These are phyloP conservation scores for Calliphora vicina DNA, from an alignment of 1,140 invertebrate genomes.

Conservation along the genomic window DNA sequence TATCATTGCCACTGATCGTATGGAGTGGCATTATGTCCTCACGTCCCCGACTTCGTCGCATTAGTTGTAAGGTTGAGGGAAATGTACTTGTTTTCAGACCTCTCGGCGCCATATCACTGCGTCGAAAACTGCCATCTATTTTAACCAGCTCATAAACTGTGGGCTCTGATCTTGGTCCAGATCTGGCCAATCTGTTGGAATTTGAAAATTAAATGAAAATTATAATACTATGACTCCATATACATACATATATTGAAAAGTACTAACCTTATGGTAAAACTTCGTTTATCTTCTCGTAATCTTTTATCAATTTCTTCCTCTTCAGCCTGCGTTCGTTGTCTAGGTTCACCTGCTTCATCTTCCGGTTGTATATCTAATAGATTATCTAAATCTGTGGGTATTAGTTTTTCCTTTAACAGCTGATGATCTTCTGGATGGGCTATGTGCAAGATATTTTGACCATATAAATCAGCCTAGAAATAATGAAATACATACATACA, in stretches of 20 bases:
- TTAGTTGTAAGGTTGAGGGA: constrained; percentile 64
- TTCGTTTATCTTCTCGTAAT: constrained; percentile 58
- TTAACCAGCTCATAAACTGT: constrained; percentile 73
- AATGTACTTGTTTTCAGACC: constrained; percentile 55
- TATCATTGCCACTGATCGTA: constrained; percentile 67
- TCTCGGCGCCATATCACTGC: constrained; percentile 65
- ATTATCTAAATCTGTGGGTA: constrained; percentile 65
- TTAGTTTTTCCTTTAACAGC: constrained; percentile 74
- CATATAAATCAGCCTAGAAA: constrained; percentile 83
- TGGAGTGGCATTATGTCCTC: constrained; percentile 64
- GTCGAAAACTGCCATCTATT: constrained; percentile 66
- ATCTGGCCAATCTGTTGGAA: constrained; percentile 68
- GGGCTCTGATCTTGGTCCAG: constrained; percentile 71
- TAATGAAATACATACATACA: too few species aligned
- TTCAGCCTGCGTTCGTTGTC: constrained; percentile 58
- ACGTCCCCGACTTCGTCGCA: constrained; percentile 64
- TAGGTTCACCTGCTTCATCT: constrained; percentile 54
- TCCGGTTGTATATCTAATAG: constrained; percentile 59
- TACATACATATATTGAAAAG: background rate
- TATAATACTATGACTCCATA: background rate
- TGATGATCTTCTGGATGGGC: constrained; percentile 80
- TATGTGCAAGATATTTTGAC: constrained; percentile 81
- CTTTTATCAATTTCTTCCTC: constrained; percentile 59
- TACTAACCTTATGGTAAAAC: constrained; percentile 65
- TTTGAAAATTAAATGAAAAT: background rate